Evolutionary conservation across 2,113 vertebrate genomes (phyloP), one percentile per base, ranked within the genome.

Genomic region (Felis chaus): DNA sequence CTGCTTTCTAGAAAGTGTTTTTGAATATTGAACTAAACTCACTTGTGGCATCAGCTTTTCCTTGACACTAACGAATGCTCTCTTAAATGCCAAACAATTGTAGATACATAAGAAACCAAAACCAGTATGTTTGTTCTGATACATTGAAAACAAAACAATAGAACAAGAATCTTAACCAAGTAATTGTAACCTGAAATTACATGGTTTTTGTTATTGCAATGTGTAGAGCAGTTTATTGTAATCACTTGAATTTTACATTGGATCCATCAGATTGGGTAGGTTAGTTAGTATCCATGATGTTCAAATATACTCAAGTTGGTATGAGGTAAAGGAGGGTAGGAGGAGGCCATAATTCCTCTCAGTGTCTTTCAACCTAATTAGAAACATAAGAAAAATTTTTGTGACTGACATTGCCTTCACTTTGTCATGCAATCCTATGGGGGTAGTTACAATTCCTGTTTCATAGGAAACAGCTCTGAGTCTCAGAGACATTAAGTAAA

Each of bases 1-100:
- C 27, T 93, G 21, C 15, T 85, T 23, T 74, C 63, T 88, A 39
- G 31, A 91, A 96, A 55, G 48, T 95, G 41, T 33, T 94, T 96
- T 87, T 73, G 12, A 96, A 90, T 95, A 80, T 69, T 94, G 27
- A 96, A 74, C 65, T 69, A 7, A 48, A 82, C 71, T 84, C 39
- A 87, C 12, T 53, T 84, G 39, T 78, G 74, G n/a, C 3, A 57
- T 83, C 45, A 92, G 15, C 86, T 74, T 15, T 6, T 84, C 9
- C 29, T 87, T 90, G 80, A 48, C 25, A 41, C 65, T 76, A 61
- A 9, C 36, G 36, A 91, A 55, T 71, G 27, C 27, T 80, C 21
- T 81, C 10, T 93, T 10, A 29, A 39, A 31, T 33, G 23, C 11
- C 85, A 83, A 90, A 65, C 4, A 68, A 48, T 3, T 71, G 3